phyloP scores from a whole-genome alignment of 2,797 vertebrate species.

The Cryptoprocta ferox region DNA sequence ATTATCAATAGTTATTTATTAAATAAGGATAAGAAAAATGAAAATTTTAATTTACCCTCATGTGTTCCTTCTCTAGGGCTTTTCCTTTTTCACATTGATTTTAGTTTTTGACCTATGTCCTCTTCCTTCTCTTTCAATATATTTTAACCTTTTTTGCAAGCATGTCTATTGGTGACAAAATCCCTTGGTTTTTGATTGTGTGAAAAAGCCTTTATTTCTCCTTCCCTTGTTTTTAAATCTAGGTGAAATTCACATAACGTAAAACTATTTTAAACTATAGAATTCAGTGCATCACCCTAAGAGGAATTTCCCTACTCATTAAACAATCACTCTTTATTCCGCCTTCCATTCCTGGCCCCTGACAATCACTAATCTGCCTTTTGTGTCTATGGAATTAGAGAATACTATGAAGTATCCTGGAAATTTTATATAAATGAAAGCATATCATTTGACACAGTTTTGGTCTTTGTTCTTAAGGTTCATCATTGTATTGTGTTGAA shows the following conservation, averaged over 20 bases:
- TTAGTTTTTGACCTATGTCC: not conserved
- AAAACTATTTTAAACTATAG: not conserved
- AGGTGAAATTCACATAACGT: not conserved
- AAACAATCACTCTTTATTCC: not conserved
- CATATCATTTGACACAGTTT: not conserved
- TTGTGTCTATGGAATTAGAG: not conserved
- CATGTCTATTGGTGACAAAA: not conserved
- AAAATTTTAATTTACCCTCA: constrained; percentile 2
- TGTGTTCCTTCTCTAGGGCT: not conserved
- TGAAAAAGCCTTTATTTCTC: not conserved
- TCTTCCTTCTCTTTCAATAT: not conserved
- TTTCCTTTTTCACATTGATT: not conserved
- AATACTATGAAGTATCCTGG: not conserved
- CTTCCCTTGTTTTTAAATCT: not conserved
- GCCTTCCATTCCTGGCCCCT: not conserved
- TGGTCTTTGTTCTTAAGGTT: not conserved
- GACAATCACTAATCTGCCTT: not conserved
- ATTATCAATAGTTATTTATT: not conserved
- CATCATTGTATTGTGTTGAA: not conserved
- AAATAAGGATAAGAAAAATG: not conserved
- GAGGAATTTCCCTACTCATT: not conserved
- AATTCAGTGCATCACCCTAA: not conserved
- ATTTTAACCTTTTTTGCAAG: not conserved
- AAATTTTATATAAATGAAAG: not conserved
- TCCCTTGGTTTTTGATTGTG: not conserved